Evolutionary conservation across 2,113 vertebrate species (phyloP).

Genomic region (Glareola pratincola): DNA sequence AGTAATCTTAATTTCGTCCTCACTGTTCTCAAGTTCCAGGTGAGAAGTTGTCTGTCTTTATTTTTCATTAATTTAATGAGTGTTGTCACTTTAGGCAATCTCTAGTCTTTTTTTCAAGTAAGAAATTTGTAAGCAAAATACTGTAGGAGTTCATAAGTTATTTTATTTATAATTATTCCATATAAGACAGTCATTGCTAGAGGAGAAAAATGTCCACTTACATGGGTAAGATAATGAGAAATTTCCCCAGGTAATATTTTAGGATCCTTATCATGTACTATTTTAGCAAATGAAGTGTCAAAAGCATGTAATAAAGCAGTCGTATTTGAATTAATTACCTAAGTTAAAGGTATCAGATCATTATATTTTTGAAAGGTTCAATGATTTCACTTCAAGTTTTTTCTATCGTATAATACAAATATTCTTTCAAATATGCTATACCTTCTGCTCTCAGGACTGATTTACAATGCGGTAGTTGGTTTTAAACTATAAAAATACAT

Average conservation of each 20-base stretch:
- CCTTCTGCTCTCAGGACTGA: neutral
- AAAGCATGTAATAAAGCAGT: neutral
- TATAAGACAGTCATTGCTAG: neutral
- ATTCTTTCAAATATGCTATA: neutral
- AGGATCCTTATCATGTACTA: neutral
- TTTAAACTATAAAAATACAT: neutral
- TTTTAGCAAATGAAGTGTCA: neutral
- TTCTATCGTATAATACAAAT: neutral
- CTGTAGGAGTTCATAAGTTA: neutral
- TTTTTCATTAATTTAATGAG: neutral
- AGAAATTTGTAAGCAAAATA: neutral
- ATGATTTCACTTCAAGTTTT: neutral
- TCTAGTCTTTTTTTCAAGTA: neutral
- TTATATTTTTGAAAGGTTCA: neutral
- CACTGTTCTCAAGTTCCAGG: neutral
- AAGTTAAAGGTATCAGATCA: neutral
- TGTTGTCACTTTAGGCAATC: neutral
- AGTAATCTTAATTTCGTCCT: neutral
- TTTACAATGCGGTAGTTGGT: neutral
- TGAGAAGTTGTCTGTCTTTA: neutral
- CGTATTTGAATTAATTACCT: neutral
- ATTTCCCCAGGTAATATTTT: neutral
- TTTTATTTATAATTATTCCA: neutral
- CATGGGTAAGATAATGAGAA: neutral
- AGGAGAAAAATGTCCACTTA: neutral